These are phyloP conservation scores for Neodiprion pinetum DNA, from an alignment of 1,140 invertebrate genomes.

Conservation along the genomic window DNA sequence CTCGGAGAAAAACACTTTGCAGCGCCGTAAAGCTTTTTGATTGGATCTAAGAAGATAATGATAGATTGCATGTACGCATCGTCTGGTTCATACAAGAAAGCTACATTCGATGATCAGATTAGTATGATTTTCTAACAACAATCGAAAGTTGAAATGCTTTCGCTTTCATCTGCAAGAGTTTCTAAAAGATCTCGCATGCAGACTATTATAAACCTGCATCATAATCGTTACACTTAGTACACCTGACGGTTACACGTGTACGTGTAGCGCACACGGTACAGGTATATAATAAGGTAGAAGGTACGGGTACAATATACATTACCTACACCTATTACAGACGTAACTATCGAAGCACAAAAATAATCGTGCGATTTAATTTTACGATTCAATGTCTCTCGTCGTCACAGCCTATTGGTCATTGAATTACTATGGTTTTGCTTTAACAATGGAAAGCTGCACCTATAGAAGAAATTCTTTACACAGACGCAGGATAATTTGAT, in stretches of 20 bases:
- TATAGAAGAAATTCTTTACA: constrained; percentile 16
- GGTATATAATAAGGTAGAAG: background rate
- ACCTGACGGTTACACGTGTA: background rate
- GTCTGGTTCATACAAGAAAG: too few relatives aligned
- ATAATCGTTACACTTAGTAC: background rate
- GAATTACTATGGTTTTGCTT: constrained; percentile 33
- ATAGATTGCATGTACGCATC: too few relatives aligned
- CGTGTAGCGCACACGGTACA: background rate
- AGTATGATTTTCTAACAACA: constrained; percentile 26
- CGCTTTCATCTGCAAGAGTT: constrained; percentile 41
- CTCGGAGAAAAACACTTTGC: too few relatives aligned
- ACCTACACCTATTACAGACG: too few relatives aligned
- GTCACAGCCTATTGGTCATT: constrained; percentile 8
- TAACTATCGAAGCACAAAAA: background rate
- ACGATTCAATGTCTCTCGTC: background rate
- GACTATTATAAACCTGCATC: constrained; percentile 4
- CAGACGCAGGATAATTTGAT: background rate
- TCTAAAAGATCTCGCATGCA: constrained; percentile 38
- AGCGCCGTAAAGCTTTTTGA: too few relatives aligned
- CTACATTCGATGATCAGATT: background rate
- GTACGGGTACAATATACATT: background rate
- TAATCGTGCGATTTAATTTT: background rate
- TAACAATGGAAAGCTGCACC: constrained; percentile 32
- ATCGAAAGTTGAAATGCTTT: constrained; percentile 53
- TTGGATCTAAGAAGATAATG: too few relatives aligned